Evolutionary conservation across 1,140 invertebrate genomes (phyloP).

Genomic region (Micrasema longulum): DNA sequence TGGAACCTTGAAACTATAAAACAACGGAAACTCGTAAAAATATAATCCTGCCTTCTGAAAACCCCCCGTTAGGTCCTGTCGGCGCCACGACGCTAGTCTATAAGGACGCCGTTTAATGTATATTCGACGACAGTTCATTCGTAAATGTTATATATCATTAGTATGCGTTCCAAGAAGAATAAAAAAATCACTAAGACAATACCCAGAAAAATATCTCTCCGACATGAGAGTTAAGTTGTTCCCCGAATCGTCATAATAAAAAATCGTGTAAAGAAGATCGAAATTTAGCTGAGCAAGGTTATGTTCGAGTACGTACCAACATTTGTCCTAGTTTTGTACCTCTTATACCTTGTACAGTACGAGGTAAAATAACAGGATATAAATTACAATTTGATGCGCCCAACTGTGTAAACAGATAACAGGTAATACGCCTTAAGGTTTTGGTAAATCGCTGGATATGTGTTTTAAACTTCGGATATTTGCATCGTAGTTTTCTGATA

Average conservation of each 20-base stretch:
- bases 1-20: conserved; percentile 43
- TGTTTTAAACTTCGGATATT: too few species aligned
- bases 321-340: too few species aligned
- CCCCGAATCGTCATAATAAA: background rate
- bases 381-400: too few species aligned
- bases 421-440: too few species aligned
- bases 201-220: background rate
- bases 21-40: conserved; percentile 54
- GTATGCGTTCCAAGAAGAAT: conserved; percentile 35
- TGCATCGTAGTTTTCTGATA: too few species aligned
- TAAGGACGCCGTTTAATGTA: conserved; percentile 39
- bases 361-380: too few species aligned
- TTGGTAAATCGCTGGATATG: too few species aligned
- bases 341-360: too few species aligned
- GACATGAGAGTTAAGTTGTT: background rate
- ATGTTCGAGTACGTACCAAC: too few species aligned
- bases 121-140: conserved; percentile 47
- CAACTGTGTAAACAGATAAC: too few species aligned
- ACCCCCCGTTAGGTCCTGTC: conserved; percentile 8
- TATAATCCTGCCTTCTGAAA: conserved; percentile 44
- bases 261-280: background rate
- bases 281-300: too few species aligned
- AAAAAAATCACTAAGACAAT: conserved; percentile 25
- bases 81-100: conserved; percentile 1
- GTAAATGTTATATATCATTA: conserved; percentile 53